Conservation (phyloP, 2,113 vertebrate genomes). For the Calyptomena viridis region DNA sequence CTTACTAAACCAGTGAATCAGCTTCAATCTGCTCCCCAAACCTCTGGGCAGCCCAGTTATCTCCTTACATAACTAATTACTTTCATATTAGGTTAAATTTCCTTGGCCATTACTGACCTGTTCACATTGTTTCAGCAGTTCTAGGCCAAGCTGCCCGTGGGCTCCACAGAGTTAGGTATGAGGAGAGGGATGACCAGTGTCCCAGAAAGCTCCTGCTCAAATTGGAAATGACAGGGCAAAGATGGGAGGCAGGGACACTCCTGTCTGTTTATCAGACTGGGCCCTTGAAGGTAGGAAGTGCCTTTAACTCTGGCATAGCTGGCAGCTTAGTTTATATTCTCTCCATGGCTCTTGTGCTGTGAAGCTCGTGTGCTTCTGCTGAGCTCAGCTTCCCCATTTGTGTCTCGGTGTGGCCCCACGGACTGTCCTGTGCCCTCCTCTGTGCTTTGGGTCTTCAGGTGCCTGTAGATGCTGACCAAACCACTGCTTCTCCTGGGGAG, state of each 20-base stretch:
- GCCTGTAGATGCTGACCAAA: neutral
- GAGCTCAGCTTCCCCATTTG: neutral
- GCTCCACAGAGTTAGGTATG: neutral
- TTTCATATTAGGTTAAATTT: neutral
- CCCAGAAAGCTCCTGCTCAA: neutral
- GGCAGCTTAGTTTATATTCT: neutral
- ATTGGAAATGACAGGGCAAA: neutral
- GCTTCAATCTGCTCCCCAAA: neutral
- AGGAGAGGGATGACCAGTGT: neutral
- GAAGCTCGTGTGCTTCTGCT: neutral
- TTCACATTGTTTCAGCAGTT: neutral
- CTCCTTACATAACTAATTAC: neutral
- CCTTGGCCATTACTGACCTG: neutral
- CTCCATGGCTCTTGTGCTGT: neutral
- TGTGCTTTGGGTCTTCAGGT: neutral
- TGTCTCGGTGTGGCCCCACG: fast-evolving
- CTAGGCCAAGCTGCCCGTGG: fast-evolving
- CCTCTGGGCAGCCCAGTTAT: neutral
- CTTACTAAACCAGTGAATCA: slow-evolving; percentile 5
- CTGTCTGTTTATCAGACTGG: neutral
- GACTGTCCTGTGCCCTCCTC: neutral
- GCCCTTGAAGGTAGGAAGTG: neutral
- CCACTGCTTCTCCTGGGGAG: neutral
- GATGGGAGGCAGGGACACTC: neutral
- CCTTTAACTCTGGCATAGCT: neutral